phyloP scores from a whole-genome alignment of 1,140 invertebrate genomes.

The Lamellibrachia luymesi region DNA sequence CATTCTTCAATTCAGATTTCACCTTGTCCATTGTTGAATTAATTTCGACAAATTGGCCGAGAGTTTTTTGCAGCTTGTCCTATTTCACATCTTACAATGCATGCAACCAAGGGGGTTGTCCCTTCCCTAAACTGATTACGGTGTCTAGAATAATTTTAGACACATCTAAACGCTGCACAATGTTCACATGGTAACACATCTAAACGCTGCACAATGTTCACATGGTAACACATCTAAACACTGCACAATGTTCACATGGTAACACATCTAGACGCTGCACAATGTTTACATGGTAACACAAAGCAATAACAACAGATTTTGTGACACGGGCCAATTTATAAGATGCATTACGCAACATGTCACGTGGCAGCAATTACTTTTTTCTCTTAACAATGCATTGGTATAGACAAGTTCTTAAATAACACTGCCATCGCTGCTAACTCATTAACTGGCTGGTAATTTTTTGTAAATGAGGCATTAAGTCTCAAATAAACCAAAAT shows the following conservation, averaged over 20 bases:
- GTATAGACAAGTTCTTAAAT: not conserved
- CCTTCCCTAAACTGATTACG: not conserved
- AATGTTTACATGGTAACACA: not conserved
- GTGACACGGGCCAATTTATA: not conserved
- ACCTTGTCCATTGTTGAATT: not conserved
- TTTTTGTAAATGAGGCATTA: not conserved
- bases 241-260: not conserved
- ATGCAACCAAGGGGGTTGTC: not conserved
- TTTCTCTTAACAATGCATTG: not conserved
- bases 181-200: not conserved
- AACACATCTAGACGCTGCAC: not conserved
- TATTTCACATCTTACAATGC: not conserved
- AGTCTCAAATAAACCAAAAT: too few relatives aligned
- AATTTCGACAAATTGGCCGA: not conserved
- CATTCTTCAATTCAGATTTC: not conserved
- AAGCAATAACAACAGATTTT: not conserved
- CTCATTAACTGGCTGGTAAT: not conserved
- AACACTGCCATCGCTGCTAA: not conserved
- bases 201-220: not conserved
- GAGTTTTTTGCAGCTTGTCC: not conserved
- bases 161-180: not conserved
- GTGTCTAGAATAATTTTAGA: not conserved
- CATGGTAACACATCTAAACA: not conserved
- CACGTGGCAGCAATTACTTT: not conserved
- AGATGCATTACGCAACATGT: not conserved